Conservation (phyloP, 2,797 vertebrate species). For the Poeciliopsis infans region DNA sequence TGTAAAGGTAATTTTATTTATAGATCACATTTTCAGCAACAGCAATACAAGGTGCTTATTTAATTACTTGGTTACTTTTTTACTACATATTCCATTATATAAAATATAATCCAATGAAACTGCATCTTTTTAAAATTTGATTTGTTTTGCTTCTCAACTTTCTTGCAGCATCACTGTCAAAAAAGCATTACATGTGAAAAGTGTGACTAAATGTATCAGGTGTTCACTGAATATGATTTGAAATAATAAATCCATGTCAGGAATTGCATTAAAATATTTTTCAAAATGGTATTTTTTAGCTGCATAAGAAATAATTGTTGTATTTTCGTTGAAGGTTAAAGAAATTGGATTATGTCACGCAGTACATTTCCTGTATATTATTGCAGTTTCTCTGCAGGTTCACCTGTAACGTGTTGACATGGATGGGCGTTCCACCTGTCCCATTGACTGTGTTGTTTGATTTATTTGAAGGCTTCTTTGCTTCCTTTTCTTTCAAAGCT, state of each 20-base stretch:
- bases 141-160: background rate
- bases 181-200: background rate
- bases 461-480: slow-evolving; percentile 86
- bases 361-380: too few species aligned
- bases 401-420: slow-evolving; percentile 95
- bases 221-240: background rate
- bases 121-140: background rate
- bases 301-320: background rate
- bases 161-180: background rate
- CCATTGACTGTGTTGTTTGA: slow-evolving; percentile 91
- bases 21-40: too few species aligned
- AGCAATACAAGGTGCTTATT: too few species aligned
- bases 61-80: background rate
- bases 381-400: background rate
- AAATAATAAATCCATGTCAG: background rate
- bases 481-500: slow-evolving; percentile 79
- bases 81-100: background rate
- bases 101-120: background rate
- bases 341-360: background rate
- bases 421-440: slow-evolving; percentile 92
- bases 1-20: too few species aligned
- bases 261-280: background rate
- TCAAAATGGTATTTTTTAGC: background rate
- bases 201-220: background rate
- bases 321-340: background rate